Percentiles rank a stretch among this genome's conserved stretches.
These are phyloP conservation scores for Poecilus cupreus DNA, from an alignment of 2,888 invertebrate species.

Conservation along the genomic window DNA sequence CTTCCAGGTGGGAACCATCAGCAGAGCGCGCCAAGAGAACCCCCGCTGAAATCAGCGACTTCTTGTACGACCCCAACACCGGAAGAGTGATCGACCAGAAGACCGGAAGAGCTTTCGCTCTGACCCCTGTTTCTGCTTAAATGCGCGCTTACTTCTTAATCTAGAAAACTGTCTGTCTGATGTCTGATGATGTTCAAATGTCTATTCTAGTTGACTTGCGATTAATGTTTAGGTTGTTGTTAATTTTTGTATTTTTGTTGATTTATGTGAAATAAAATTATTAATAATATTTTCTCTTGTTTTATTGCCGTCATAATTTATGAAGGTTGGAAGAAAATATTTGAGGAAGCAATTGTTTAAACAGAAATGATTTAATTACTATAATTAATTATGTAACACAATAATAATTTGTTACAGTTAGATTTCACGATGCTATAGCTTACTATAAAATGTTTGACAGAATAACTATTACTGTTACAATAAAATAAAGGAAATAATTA, in stretches of 20 bases:
- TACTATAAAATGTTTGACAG: too few species aligned
- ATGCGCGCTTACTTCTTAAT: neutral
- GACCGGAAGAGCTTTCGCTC: conserved; percentile 36
- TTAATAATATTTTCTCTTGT: conserved; percentile 9
- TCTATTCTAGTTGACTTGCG: conserved; percentile 22
- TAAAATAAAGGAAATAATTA: too few species aligned
- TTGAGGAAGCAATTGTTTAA: too few species aligned
- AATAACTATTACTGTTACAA: too few species aligned
- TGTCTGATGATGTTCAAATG: conserved; percentile 36
- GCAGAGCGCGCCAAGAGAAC: conserved; percentile 46
- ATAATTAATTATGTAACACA: too few species aligned
- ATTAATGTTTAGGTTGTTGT: conserved; percentile 52
- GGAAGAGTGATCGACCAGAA: conserved; percentile 46
- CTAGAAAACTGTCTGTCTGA: neutral
- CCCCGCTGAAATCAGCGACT: conserved; percentile 43
- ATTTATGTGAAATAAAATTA: conserved; percentile 48
- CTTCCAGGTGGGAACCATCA: conserved; percentile 65
- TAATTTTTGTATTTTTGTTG: conserved; percentile 54
- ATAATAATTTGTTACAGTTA: too few species aligned
- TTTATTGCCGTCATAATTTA: neutral
- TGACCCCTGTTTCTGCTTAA: conserved; percentile 44
- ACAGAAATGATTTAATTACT: too few species aligned
- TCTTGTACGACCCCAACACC: conserved; percentile 41
- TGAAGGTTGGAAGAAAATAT: too few species aligned
- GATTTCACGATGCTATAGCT: too few species aligned